Evolutionary conservation across 2,113 vertebrate species (phyloP), one percentile per base, ranked within the genome.

Genomic region (Seriola rivoliana): DNA sequence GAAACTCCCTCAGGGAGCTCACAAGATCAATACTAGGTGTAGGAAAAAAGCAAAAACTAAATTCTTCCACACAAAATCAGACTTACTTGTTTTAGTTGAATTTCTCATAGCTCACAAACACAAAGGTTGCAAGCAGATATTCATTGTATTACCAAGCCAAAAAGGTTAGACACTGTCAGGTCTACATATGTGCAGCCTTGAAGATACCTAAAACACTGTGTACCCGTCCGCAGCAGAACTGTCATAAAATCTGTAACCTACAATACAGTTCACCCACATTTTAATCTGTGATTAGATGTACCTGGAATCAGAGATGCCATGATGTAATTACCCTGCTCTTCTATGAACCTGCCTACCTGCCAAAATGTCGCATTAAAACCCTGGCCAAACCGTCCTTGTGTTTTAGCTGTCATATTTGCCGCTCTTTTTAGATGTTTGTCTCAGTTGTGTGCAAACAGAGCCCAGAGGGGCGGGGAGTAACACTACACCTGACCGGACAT

Each of bases 401-500:
- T 34, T 36, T 62, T 6, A 4, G 17, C 14, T 9, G 8, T 36
- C 7, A 10, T 10, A 8, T 38, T n/a, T 38, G n/a, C 5, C 23
- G 7, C 66, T 12, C 46, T 32, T 54, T 29, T 54, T 34, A 13
- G n/a, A 19, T 17, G 1, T 38, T 8, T 23, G 4, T 17, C 4
- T 21, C 34, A 5, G 1, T 19, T 14, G 2, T 4, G 19, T 1
- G 10, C 9, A 0, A 32, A 12, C 8, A 29, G 1, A 23, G n/a
- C 11, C 34, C 6, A n/a, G 3, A 19, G 1, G 19, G 62, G 78
- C 1, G 54, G 63, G 36, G 4, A 46, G 57, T 40, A 40, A 65
- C 40, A 0, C 8, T 0, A 46, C 0, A 5, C 3, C 11, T 60
- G 29, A 2, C 8, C 13, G 2, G 4, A 0, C 0, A 0, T 21